A percentile compares a stretch with the other conserved stretches of the same genome.
These are phyloP conservation scores for Drosophila incognita DNA, from an alignment of 2,888 invertebrate species.

Conservation along the genomic window DNA sequence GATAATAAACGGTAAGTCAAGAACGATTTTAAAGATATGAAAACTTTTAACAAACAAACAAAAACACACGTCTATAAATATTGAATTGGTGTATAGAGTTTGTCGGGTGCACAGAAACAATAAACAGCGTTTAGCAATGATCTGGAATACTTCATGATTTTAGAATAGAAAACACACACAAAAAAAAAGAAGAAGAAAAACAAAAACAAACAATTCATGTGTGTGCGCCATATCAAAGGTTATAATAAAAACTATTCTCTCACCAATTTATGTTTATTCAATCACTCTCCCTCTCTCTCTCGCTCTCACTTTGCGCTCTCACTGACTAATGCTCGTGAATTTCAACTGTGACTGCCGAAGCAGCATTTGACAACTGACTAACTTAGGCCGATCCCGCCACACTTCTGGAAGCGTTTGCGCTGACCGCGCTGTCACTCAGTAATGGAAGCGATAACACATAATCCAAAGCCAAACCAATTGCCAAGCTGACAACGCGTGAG, in stretches of 20 bases:
- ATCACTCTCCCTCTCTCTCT: conserved; percentile 1
- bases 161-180: conserved; percentile 41
- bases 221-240: conserved; percentile 31
- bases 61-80: not conserved
- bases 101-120: conserved; percentile 14
- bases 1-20: conserved; percentile 26
- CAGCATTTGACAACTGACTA: conserved; percentile 59
- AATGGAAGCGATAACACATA: conserved; percentile 54
- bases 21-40: conserved; percentile 19
- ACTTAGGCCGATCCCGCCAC: conserved; percentile 55
- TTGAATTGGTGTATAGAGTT: conserved; percentile 1
- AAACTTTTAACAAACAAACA: conserved; percentile 5
- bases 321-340: conserved; percentile 6
- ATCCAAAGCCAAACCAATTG: conserved; percentile 39
- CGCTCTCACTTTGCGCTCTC: conserved; percentile 9
- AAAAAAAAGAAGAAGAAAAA: conserved; percentile 5
- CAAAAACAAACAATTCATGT: conserved; percentile 27
- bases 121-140: conserved; percentile 21
- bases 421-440: conserved; percentile 51
- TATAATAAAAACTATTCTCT: conserved; percentile 50
- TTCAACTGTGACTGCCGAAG: conserved; percentile 39
- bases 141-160: conserved; percentile 34
- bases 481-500: not conserved
- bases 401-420: conserved; percentile 51
- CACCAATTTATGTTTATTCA: conserved; percentile 54